These are phyloP conservation scores for Scelioninae gen. 2 DNA, from an alignment of 2,888 invertebrate genomes.

Conservation along the genomic window DNA sequence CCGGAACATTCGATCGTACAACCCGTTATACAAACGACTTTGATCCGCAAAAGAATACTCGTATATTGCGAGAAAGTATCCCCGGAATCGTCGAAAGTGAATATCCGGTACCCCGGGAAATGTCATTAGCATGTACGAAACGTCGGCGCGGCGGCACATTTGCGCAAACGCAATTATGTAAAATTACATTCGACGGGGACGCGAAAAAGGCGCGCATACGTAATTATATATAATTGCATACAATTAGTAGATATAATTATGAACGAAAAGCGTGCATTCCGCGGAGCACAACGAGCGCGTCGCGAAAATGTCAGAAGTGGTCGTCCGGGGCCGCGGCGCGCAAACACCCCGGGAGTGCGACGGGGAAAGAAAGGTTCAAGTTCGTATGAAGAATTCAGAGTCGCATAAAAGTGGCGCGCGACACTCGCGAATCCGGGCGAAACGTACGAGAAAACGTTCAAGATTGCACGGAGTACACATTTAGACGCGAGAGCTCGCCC, in stretches of 20 bases:
- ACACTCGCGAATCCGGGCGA: constrained; percentile 59
- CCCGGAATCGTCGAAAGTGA: constrained; percentile 37
- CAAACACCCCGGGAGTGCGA: constrained; percentile 17
- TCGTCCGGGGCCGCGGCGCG: constrained; percentile 6
- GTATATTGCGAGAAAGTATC: background rate
- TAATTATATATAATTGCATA: constrained; percentile 59
- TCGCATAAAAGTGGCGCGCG: constrained; percentile 57
- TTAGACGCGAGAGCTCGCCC: constrained; percentile 58
- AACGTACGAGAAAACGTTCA: constrained; percentile 58
- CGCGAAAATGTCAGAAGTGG: constrained; percentile 42
- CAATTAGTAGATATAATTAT: constrained; percentile 57
- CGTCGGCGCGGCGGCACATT: constrained; percentile 43
- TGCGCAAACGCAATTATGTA: constrained; percentile 57
- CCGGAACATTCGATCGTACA: too few relatives aligned
- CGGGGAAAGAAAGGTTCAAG: constrained; percentile 42
- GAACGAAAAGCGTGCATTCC: constrained; percentile 42
- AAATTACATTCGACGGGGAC: constrained; percentile 52
- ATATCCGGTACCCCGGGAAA: constrained; percentile 41
- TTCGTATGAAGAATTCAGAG: constrained; percentile 60
- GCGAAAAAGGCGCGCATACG: constrained; percentile 44
- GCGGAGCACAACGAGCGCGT: constrained; percentile 27
- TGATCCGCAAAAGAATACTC: constrained; percentile 36
- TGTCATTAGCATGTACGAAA: constrained; percentile 52
- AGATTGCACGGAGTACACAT: constrained; percentile 59
- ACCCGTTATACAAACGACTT: too few relatives aligned